These are phyloP conservation scores for Pseudorasbora parva DNA, from an alignment of 2,113 vertebrate species.

Conservation along the genomic window DNA sequence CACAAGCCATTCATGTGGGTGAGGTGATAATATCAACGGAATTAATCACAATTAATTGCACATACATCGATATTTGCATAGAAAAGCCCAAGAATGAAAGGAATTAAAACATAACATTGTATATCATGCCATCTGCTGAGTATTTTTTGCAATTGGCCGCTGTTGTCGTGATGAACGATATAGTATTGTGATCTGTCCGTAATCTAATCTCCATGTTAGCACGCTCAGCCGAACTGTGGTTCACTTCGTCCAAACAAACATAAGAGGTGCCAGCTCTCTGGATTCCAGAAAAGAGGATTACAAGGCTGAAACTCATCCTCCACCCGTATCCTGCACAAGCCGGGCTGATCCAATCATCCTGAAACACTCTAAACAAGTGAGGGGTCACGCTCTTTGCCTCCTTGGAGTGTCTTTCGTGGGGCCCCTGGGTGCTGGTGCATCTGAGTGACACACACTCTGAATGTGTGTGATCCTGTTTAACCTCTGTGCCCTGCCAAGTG, in stretches of 20 bases:
- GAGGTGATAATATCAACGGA: neutral
- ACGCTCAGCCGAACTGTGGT: constrained; percentile 3
- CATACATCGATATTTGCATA: neutral
- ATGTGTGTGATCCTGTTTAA: constrained; percentile 68
- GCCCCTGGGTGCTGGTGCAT: constrained; percentile 33
- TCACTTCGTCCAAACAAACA: constrained; percentile 51
- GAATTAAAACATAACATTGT: neutral
- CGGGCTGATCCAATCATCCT: constrained; percentile 68
- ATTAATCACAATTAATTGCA: neutral
- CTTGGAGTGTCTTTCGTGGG: constrained; percentile 51
- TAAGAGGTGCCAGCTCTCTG: constrained; percentile 23
- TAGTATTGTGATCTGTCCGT: constrained; percentile 17
- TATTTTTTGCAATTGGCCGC: neutral
- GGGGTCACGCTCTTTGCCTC: constrained; percentile 57
- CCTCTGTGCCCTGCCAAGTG: constrained; percentile 61
- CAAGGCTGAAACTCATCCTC: constrained; percentile 57
- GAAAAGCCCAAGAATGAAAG: neutral
- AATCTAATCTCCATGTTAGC: constrained; percentile 45
- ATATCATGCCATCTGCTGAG: constrained; percentile 9
- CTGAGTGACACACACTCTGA: constrained; percentile 37
- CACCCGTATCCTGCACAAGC: constrained; percentile 41
- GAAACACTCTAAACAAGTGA: constrained; percentile 63
- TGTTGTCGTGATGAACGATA: neutral
- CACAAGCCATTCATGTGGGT: neutral
- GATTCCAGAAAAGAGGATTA: constrained; percentile 67